Evolutionary conservation across 2,888 invertebrate genomes (phyloP).

Genomic region (Dusona sp.): DNA sequence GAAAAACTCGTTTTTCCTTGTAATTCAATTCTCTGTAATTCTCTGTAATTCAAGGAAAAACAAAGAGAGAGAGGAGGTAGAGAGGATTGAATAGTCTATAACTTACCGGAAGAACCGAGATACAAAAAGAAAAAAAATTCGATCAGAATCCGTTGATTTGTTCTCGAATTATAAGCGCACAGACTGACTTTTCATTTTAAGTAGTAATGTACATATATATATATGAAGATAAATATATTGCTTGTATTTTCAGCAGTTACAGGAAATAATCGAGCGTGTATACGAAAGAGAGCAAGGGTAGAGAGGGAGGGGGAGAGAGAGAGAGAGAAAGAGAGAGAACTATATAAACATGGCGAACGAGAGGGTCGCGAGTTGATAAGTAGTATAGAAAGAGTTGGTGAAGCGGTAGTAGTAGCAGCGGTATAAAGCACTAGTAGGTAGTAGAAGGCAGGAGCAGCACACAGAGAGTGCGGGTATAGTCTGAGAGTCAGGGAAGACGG

Average conservation of each 20-base stretch:
- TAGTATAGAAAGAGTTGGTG: conserved; percentile 47
- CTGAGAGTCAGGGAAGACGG: conserved; percentile 51
- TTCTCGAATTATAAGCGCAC: neutral
- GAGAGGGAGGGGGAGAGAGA: conserved; percentile 1
- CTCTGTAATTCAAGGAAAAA: too few species aligned
- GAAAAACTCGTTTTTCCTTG: too few species aligned
- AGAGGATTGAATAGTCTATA: too few species aligned
- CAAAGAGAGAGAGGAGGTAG: too few species aligned
- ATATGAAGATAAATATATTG: conserved; percentile 4
- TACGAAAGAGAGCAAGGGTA: conserved; percentile 24
- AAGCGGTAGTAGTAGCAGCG: conserved; percentile 60
- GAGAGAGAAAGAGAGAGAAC: conserved; percentile 52
- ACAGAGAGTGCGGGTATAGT: conserved; percentile 13
- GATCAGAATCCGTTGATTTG: neutral
- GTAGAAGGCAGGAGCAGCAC: conserved; percentile 39
- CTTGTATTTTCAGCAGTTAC: conserved; percentile 23
- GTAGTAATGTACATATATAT: neutral
- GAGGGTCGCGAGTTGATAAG: conserved; percentile 52
- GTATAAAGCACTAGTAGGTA: conserved; percentile 64
- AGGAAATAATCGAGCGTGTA: conserved; percentile 43
- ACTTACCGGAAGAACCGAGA: too few species aligned
- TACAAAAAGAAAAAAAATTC: too few species aligned
- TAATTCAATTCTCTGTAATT: too few species aligned
- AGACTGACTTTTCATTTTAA: neutral
- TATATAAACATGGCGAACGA: conserved; percentile 60